phyloP scores from a whole-genome alignment of 2,888 invertebrate species.

The Hyposoter dolosus region DNA sequence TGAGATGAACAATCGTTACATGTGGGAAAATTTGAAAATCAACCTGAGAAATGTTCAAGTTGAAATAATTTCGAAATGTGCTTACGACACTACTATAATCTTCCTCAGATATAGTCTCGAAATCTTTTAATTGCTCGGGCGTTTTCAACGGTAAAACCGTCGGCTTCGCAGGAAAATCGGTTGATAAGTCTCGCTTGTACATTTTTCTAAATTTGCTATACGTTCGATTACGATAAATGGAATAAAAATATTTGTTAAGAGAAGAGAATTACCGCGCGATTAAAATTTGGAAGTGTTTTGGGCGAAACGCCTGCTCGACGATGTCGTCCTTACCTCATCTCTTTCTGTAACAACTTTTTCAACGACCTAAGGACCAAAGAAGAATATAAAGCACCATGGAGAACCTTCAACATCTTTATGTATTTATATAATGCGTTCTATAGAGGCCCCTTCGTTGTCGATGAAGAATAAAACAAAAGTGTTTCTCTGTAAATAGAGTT shows the following conservation, averaged over 20 bases:
- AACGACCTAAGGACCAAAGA: neutral
- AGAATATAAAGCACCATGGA: neutral
- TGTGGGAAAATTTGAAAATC: no score
- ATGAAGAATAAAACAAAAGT: no score
- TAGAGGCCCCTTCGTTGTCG: no score
- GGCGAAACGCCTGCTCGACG: neutral
- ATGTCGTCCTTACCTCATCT: neutral
- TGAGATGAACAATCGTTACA: no score
- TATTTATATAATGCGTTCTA: no score
- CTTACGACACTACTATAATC: conserved; percentile 7
- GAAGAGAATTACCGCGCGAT: no score
- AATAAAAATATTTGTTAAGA: neutral
- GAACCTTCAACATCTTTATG: no score
- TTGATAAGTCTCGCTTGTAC: neutral
- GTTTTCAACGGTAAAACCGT: neutral
- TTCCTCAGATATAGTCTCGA: neutral
- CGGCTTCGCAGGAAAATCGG: conserved; percentile 1
- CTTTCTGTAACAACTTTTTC: neutral
- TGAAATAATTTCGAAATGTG: neutral
- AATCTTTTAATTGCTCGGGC: neutral
- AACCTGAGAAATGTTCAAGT: no score
- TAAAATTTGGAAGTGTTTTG: no score
- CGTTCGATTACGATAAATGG: neutral
- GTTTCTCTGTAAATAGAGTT: no score
- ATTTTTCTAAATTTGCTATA: neutral